Conservation (phyloP, 1,140 invertebrate genomes). For the Centruroides vittatus region DNA sequence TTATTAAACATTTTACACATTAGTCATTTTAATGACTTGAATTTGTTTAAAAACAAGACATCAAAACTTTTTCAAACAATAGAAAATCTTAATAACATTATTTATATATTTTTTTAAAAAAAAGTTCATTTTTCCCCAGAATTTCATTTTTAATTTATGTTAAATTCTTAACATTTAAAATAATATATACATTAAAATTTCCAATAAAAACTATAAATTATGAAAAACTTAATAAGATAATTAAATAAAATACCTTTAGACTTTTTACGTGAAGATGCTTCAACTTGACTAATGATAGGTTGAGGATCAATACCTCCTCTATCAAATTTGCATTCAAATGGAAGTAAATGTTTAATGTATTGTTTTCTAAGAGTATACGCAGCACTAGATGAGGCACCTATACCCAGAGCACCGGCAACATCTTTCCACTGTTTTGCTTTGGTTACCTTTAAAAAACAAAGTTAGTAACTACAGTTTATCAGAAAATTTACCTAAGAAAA, state of each 20-base stretch:
- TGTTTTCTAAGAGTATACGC: slow-evolving; percentile 93
- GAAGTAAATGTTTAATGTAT: slow-evolving; percentile 90
- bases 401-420: slow-evolving; percentile 79
- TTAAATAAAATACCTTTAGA: slow-evolving; percentile 5
- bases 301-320: slow-evolving; percentile 87
- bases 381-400: slow-evolving; percentile 89
- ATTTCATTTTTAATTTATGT: no score
- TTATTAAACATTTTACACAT: no score
- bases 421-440: slow-evolving; percentile 98
- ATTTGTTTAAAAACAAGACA: no score
- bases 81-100: no score
- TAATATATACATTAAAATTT: background rate
- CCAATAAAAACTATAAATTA: background rate
- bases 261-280: slow-evolving; percentile 30
- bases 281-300: slow-evolving; percentile 77
- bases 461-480: no score
- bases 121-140: no score
- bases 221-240: background rate
- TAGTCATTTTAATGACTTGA: no score
- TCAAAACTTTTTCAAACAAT: no score
- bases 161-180: background rate
- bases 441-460: slow-evolving; percentile 54
- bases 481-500: no score
- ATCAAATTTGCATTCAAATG: slow-evolving; percentile 94
- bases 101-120: no score